phyloP scores from a whole-genome alignment of 2,113 vertebrate species.

The Ptychochromis oligacanthus region DNA sequence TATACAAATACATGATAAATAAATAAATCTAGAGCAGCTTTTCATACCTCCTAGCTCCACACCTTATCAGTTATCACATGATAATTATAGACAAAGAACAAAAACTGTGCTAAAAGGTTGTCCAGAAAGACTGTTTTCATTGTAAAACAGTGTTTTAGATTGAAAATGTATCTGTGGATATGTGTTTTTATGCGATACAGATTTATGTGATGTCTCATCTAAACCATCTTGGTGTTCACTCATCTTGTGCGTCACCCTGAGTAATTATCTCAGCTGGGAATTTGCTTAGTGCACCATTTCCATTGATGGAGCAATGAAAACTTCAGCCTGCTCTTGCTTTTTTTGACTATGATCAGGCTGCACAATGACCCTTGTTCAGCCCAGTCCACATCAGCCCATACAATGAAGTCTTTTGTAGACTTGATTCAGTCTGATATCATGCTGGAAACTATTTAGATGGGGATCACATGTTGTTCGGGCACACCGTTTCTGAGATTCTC shows the following conservation, averaged over 20 bases:
- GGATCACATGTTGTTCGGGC: slow-evolving; percentile 81
- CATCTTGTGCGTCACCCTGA: slow-evolving; percentile 27
- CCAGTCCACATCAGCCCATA: slow-evolving; percentile 58
- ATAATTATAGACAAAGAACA: not conserved
- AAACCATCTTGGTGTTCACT: slow-evolving; percentile 24
- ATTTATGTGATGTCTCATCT: not conserved
- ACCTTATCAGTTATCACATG: too few relatives aligned
- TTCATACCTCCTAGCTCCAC: too few relatives aligned
- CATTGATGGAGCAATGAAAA: slow-evolving; percentile 59
- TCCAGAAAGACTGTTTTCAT: not conserved
- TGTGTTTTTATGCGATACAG: not conserved
- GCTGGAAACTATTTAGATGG: slow-evolving; percentile 82
- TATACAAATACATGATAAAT: not conserved
- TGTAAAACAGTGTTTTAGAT: not conserved
- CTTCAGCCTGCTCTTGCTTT: slow-evolving; percentile 40
- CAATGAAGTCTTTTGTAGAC: slow-evolving; percentile 77
- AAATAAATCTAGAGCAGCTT: not conserved
- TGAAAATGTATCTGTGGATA: not conserved
- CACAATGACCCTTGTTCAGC: slow-evolving; percentile 73
- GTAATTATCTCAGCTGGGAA: slow-evolving; percentile 50
- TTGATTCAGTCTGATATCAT: slow-evolving; percentile 82
- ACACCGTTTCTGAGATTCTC: slow-evolving; percentile 69
- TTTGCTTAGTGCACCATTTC: slow-evolving; percentile 63
- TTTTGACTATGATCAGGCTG: slow-evolving; percentile 28
- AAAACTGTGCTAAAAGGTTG: rapidly evolving